Base-by-base conservation (phyloP, 2,113 vertebrate species). In the Phalacrocorax brasilianus region DNA sequence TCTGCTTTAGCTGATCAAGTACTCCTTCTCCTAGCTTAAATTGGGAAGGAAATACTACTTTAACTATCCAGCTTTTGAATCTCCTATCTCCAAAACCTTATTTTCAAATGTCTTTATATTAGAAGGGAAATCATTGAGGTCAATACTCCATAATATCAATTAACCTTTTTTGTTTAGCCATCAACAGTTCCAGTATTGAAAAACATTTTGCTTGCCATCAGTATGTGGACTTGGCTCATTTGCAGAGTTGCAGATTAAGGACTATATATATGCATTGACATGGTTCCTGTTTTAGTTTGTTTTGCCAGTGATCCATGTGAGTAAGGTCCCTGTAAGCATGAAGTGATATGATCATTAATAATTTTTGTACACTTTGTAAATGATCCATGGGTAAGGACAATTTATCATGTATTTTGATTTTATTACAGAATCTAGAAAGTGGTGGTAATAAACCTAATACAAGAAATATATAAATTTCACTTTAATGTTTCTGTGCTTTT, bases 241-340 rank as follows among this genome's bases (percentile, higher is more conserved):
- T 81, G 44, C 52, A 91, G 44, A 63, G 8, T 32, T 66, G 28
- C 44, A 81, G 15, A 85, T 93, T 91, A 80, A 86, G 50, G 32
- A 44, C 65, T 65, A 56, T 12, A 47, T n/a, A 30, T 44, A 83
- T 2, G 1, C 22, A 66, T 28, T 93, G 55, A 65, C 50, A 80
- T 2, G 2, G 13, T 56, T 87, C 45, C 22, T 76, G n/a, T 12
- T 90, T 55, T 40, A 80, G 80, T 93, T 92, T 91, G 44, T 84
- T 93, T 91, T 95, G 38, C n/a, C 73, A 61, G 56, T 87, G 95
- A 95, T 78, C 70, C 91, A 24, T 75, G 66, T 32, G 32, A 81
- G 50, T 63, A 78, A 87, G 56, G 35, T 81, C 44, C 85, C 40
- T 4, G 4, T 47, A 81, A 77, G 47, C 28, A 42, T 24, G 23